phyloP scores from a whole-genome alignment of 2,113 vertebrate genomes.

The Oenanthe melanoleuca region DNA sequence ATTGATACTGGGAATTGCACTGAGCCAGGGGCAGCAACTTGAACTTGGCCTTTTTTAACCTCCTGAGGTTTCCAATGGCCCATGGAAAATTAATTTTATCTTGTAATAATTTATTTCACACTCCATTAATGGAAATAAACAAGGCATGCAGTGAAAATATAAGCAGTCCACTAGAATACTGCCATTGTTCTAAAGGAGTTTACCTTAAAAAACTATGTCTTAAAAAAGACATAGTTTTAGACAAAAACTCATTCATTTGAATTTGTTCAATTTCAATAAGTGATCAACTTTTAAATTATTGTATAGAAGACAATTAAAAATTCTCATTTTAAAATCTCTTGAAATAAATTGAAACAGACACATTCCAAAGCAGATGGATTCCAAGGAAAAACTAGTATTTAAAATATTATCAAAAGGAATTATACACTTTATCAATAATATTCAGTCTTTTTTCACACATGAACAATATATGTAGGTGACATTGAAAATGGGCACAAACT shows the following conservation, averaged over 20 bases:
- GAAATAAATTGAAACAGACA: neutral
- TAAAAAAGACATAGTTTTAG: neutral
- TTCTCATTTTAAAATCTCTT: slow-evolving; percentile 7
- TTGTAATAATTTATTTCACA: neutral
- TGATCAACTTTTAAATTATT: neutral
- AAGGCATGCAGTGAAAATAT: neutral
- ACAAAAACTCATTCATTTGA: neutral
- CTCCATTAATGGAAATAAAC: neutral
- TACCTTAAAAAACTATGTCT: neutral
- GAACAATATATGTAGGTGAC: neutral
- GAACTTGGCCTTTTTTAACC: neutral
- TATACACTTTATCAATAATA: neutral
- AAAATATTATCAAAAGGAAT: neutral
- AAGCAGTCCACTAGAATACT: neutral
- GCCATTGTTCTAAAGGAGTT: neutral
- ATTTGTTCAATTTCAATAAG: neutral
- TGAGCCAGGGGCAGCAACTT: neutral
- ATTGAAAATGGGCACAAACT: neutral
- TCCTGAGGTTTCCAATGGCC: neutral
- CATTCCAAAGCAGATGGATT: neutral
- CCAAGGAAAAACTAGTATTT: neutral
- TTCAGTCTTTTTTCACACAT: neutral
- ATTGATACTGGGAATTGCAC: neutral
- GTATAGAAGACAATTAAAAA: neutral
- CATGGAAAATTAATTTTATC: neutral